Percentiles rank a stretch among this genome's conserved stretches.
Conservation (phyloP, 2,113 vertebrate genomes). For the Oxyura jamaicensis region DNA sequence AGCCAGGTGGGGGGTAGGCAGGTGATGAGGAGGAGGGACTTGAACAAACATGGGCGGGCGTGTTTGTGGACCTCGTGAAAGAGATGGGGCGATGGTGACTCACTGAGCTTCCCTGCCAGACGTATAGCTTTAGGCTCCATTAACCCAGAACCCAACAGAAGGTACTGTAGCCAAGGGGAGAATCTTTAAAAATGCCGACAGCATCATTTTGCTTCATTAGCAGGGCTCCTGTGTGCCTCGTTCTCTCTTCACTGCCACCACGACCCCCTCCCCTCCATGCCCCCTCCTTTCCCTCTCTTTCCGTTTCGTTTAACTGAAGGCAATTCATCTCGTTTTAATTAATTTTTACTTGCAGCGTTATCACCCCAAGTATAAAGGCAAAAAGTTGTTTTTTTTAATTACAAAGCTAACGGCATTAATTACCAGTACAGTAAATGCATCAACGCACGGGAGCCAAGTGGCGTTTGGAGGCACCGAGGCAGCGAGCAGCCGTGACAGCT, state of each 20-base stretch:
- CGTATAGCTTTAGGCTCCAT: constrained; percentile 60
- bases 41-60: constrained; percentile 67
- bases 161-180: constrained; percentile 57
- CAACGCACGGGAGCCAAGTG: constrained; percentile 61
- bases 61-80: constrained; percentile 61
- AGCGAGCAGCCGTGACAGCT: constrained; percentile 70
- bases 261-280: constrained; percentile 44
- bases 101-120: constrained; percentile 30
- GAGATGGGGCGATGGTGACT: neutral
- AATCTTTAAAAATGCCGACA: constrained; percentile 66
- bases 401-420: constrained; percentile 86
- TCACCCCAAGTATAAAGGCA: constrained; percentile 82
- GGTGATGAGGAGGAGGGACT: constrained; percentile 53
- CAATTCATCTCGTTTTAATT: constrained; percentile 88
- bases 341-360: constrained; percentile 86
- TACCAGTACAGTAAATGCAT: constrained; percentile 82
- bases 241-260: neutral
- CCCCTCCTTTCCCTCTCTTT: constrained; percentile 67
- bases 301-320: constrained; percentile 82
- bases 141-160: constrained; percentile 65
- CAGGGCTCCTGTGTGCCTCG: constrained; percentile 55
- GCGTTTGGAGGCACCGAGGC: constrained; percentile 73
- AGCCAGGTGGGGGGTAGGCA: constrained; percentile 58
- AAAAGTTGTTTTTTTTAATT: constrained; percentile 83
- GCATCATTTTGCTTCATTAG: constrained; percentile 77